Evolutionary conservation across 2,888 invertebrate species (phyloP).

Genomic region (Synergus gifuensis): DNA sequence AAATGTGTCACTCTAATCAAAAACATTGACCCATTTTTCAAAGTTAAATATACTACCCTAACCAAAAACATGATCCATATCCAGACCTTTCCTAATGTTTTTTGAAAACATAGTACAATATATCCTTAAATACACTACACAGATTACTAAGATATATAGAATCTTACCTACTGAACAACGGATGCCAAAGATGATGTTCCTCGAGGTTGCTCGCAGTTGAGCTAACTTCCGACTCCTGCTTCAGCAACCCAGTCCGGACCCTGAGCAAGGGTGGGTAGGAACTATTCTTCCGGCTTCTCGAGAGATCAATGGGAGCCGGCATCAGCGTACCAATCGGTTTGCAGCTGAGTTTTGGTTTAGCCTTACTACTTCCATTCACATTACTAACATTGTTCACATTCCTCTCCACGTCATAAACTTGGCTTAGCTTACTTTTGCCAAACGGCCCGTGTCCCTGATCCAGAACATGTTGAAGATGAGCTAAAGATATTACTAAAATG

Average conservation of each 20-base stretch:
- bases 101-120: not conserved
- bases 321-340: constrained; percentile 75
- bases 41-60: too few species aligned
- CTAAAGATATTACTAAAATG: constrained; percentile 87
- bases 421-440: constrained; percentile 55
- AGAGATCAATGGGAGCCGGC: constrained; percentile 74
- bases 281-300: constrained; percentile 65
- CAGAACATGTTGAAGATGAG: constrained; percentile 81
- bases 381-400: constrained; percentile 52
- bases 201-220: constrained; percentile 73
- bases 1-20: too few species aligned
- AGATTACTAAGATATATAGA: constrained; percentile 25
- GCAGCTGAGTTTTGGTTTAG: constrained; percentile 72
- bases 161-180: constrained; percentile 89
- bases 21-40: too few species aligned
- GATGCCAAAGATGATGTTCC: constrained; percentile 88
- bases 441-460: constrained; percentile 70
- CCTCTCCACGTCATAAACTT: constrained; percentile 42
- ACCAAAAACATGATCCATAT: too few species aligned
- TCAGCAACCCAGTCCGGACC: constrained; percentile 70
- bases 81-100: too few species aligned
- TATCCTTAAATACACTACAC: not conserved
- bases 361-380: constrained; percentile 55
- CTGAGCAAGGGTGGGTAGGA: constrained; percentile 69
- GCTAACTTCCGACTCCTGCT: constrained; percentile 74